Evolutionary conservation across 2,113 vertebrate genomes (phyloP), one percentile per base, ranked within the genome.

Genomic region (Pollachius pollachius): DNA sequence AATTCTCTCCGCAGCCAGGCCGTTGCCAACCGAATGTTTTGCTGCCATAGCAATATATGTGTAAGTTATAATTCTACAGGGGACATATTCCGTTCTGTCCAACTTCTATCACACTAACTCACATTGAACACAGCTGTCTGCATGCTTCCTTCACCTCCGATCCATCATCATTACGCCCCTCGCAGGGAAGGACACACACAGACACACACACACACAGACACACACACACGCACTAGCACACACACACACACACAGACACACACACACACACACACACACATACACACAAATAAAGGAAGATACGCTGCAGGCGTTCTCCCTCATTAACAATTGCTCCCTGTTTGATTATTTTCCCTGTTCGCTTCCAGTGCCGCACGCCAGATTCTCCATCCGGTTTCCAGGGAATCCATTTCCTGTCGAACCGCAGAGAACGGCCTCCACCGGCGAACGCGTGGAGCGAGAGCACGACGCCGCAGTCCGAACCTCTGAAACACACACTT

Each of bases 291-390:
- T 54, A 30, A 25, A 83, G 71, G 78, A 78, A 77, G 82, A 79
- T 75, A 69, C 69, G 66, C 83, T 81, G 74, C 79, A 84, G 83
- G 83, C 75, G 70, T 87, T 89, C 80, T 70, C 75, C 76, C 76
- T 83, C 85, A 84, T 89, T 85, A 88, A 86, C 86, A 82, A 85
- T 79, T 79, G 83, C 74, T 82, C 80, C 77, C 70, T 76, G 74
- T 86, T 78, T 88, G 84, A 86, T 85, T 88, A 84, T 89, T 87
- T 85, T 87, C 84, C 66, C 79, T 85, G 81, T 87, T 88, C 73
- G 83, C 86, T 87, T 88, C 84, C 81, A 85, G 72, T 54, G 0
- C 75, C 16, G 21, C 69, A 74, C 3, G 69, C 76, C 76, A 83
- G 83, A 77, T 77, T n/a, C 79, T 76, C 76, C 82, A 84, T 87